A percentile compares a stretch with the other conserved stretches of the same genome.
Evolutionary conservation across 2,113 vertebrate species (phyloP).

Genomic region (Nettapus auritus): DNA sequence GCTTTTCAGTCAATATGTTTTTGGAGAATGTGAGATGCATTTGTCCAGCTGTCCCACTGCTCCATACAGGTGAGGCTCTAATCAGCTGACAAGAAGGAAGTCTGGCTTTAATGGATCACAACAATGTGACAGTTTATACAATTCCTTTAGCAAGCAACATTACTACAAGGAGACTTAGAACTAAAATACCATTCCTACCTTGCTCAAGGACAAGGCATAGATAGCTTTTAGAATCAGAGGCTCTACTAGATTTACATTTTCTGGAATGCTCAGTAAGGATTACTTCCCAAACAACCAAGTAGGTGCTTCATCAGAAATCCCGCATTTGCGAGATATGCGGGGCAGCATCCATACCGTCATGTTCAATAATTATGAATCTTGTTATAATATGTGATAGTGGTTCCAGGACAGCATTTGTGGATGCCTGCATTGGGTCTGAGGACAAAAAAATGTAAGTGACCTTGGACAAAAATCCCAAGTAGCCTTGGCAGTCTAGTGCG

Average conservation of each 20-base stretch:
- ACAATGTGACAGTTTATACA: background rate
- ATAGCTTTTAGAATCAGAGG: background rate
- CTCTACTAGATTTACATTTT: background rate
- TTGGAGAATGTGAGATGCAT: background rate
- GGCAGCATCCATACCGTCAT: background rate
- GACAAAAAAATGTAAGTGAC: background rate
- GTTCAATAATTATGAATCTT: background rate
- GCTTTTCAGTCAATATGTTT: background rate
- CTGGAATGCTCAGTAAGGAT: background rate
- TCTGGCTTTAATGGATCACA: background rate
- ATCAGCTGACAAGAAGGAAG: background rate
- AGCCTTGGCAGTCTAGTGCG: background rate
- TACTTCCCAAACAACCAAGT: background rate
- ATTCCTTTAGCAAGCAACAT: background rate
- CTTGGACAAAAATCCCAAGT: background rate
- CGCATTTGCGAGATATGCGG: accelerated
- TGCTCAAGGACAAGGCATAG: background rate
- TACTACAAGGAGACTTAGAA: background rate
- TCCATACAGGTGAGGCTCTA: background rate
- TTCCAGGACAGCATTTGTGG: background rate
- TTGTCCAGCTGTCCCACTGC: background rate
- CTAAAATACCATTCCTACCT: background rate
- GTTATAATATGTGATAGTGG: background rate
- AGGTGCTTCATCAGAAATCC: background rate
- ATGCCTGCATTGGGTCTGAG: background rate